Conservation (phyloP, 2,888 invertebrate species). For the Phyllotreta cruciferae region DNA sequence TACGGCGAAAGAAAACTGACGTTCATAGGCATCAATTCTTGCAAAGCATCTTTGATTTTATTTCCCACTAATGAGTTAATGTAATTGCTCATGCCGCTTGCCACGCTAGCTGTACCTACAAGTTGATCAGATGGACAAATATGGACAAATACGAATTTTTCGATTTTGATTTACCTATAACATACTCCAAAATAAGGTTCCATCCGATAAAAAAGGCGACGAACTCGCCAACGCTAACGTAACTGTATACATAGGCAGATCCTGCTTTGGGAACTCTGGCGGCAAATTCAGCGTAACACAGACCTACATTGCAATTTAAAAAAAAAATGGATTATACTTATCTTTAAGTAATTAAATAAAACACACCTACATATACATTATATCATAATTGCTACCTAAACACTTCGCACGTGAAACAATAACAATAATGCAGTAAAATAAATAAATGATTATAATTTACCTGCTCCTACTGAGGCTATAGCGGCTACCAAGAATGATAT, state of each 20-base stretch:
- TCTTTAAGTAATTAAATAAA: no score
- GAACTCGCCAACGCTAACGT: conserved; percentile 81
- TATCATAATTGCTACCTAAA: no score
- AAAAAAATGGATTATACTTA: no score
- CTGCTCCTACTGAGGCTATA: conserved; percentile 90
- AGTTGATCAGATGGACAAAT: background rate
- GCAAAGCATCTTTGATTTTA: conserved; percentile 65
- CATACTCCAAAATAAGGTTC: conserved; percentile 82
- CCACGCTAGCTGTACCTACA: conserved; percentile 77
- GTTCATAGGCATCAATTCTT: conserved; percentile 66
- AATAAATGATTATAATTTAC: conserved; percentile 59
- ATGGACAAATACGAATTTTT: background rate
- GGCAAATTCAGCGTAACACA: conserved; percentile 86
- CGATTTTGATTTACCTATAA: conserved; percentile 67
- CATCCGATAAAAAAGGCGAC: conserved; percentile 84
- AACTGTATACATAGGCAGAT: conserved; percentile 86
- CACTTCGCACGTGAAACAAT: no score
- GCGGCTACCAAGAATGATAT: conserved; percentile 92
- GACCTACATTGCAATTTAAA: conserved; percentile 62
- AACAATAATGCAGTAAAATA: no score
- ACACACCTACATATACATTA: no score
- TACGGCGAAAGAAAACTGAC: conserved; percentile 70
- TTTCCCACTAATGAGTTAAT: conserved; percentile 71
- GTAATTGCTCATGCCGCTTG: conserved; percentile 76
- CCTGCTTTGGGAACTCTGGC: conserved; percentile 82